Percentiles rank a stretch among this genome's conserved stretches.
Conservation (phyloP, 2,888 invertebrate species). For the Nematopogon swammerdamellus region DNA sequence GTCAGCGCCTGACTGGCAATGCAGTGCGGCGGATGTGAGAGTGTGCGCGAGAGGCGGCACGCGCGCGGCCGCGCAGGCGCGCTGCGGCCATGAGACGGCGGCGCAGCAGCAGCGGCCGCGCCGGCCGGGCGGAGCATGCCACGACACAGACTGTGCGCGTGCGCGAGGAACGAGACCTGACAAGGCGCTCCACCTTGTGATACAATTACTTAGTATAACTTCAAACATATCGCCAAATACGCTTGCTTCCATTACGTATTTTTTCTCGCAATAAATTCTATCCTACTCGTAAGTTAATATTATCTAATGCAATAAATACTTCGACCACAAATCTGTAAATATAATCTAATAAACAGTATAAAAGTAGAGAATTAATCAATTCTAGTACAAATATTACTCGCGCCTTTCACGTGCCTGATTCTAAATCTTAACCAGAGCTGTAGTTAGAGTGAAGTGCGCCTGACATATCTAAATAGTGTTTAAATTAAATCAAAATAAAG, state of each 20-base stretch:
- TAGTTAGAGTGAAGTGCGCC: too few relatives aligned
- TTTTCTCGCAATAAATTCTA: slow-evolving; percentile 38
- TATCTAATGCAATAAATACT: background rate
- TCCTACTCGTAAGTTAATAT: slow-evolving; percentile 39
- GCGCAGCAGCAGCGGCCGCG: slow-evolving; percentile 36
- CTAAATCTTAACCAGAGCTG: slow-evolving; percentile 23
- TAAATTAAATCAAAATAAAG: background rate
- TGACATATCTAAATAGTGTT: background rate
- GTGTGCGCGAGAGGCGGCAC: background rate
- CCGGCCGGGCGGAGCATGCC: slow-evolving; percentile 51
- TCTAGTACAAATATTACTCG: slow-evolving; percentile 32
- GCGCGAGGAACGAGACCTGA: slow-evolving; percentile 51
- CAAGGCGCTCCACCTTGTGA: slow-evolving; percentile 7
- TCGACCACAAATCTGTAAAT: slow-evolving; percentile 26
- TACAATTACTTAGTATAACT: slow-evolving; percentile 6
- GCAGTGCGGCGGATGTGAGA: too few relatives aligned
- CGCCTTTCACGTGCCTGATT: slow-evolving; percentile 54
- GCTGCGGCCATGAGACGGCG: slow-evolving; percentile 49
- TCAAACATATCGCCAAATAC: slow-evolving; percentile 43
- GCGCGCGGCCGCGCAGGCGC: background rate
- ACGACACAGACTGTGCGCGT: slow-evolving; percentile 47
- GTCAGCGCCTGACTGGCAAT: too few relatives aligned
- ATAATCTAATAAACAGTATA: too few relatives aligned
- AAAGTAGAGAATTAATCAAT: too few relatives aligned
- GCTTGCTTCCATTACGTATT: slow-evolving; percentile 50